These are phyloP conservation scores for Lophochroa leadbeateri DNA, from an alignment of 2,113 vertebrate species.

Conservation along the genomic window DNA sequence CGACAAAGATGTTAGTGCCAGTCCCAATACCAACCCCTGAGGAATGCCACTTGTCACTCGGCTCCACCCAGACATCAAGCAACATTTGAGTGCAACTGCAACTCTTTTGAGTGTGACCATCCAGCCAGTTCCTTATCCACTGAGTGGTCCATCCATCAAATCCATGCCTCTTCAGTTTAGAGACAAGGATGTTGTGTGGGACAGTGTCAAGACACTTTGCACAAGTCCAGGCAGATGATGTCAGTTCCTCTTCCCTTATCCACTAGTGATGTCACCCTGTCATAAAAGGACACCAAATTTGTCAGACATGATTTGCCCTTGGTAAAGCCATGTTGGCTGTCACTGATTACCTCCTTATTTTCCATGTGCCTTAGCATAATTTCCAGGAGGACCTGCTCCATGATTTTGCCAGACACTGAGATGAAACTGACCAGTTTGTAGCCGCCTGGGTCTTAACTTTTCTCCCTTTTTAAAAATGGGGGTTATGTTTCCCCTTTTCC, in stretches of 20 bases:
- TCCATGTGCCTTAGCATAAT: neutral
- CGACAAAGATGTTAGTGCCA: neutral
- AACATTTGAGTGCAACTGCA: neutral
- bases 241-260: neutral
- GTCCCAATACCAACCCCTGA: neutral
- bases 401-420: neutral
- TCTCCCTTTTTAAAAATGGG: neutral
- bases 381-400: neutral
- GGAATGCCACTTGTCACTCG: neutral
- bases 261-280: neutral
- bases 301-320: neutral
- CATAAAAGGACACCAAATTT: neutral
- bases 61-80: neutral
- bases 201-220: neutral
- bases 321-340: neutral
- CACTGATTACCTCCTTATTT: neutral
- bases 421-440: neutral
- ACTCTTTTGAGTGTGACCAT: neutral
- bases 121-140: neutral
- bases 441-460: neutral
- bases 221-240: neutral
- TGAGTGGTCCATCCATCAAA: neutral
- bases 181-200: neutral
- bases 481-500: neutral
- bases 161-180: neutral